Base-by-base conservation (phyloP, 92 coral and sea anemone species). In the Virgularia gustaviana region DNA sequence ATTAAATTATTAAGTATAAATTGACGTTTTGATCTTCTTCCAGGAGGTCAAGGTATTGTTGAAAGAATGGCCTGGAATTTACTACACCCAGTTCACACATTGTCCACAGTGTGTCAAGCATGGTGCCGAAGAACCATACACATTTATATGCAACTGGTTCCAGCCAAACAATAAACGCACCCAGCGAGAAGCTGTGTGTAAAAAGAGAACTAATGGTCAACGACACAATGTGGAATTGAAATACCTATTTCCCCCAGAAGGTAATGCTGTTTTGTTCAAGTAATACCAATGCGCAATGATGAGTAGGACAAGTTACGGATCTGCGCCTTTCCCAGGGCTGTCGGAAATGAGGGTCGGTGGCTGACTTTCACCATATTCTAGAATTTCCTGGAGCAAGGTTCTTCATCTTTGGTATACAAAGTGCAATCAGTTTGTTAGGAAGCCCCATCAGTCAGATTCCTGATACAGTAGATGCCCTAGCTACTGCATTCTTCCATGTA, bases 11-110 rank as follows among this genome's bases (percentile, higher is more conserved):
- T n/a, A n/a, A n/a, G n/a, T n/a, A n/a, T n/a, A n/a, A n/a, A n/a
- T n/a, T n/a, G n/a, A n/a, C n/a, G n/a, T 18, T 25, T 36, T 25
- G 13, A 4, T 15, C 28, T 18, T 57, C 2, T 10, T 32, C 3
- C 53, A 92, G 98, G 98, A 92, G 52, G 80, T 90, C 22, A 80
- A 86, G 41, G 79, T 78, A 2, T 39, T 92, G 63, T 71, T 92
- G 2, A 70, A 41, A 25, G 98, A 92, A 71, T 92, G 98, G 98
- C 81, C 79, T 28, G 79, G 96, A 13, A 68, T 89, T 44, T 83
- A 52, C 38, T 85, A 59, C 34, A 65, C 52, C 36, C 78, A 77
- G 12, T 89, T 44, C 78, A 77, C 98, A 24, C 59, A 89, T n/a
- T 92, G 98, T 65, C 98, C 98, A n/a, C 72, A 64, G 23, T 89